A percentile compares a stretch with the other conserved stretches of the same genome.
These are phyloP conservation scores for Zelostemma sp. DNA, from an alignment of 1,140 invertebrate genomes.

Conservation along the genomic window DNA sequence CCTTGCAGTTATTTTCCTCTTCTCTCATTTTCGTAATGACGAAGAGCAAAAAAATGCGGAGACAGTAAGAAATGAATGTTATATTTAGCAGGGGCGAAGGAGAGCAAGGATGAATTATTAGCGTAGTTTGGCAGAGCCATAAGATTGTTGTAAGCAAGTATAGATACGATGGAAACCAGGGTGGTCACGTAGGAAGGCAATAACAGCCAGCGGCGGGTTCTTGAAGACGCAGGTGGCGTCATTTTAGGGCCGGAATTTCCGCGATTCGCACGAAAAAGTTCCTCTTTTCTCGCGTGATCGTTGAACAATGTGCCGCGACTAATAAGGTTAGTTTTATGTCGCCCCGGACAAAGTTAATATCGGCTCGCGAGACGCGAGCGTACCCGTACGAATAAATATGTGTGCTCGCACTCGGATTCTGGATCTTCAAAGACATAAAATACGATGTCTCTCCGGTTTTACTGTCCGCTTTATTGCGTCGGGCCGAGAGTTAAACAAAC, in stretches of 20 bases:
- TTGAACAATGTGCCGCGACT: conserved; percentile 48
- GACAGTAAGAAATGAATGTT: too few species aligned
- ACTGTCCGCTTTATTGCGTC: conserved; percentile 42
- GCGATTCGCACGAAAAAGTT: too few species aligned
- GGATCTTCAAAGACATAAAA: conserved; percentile 41
- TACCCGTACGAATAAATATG: conserved; percentile 29
- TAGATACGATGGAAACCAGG: conserved; percentile 16
- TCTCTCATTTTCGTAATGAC: too few species aligned
- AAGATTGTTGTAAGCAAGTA: conserved; percentile 22
- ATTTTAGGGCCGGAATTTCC: too few species aligned
- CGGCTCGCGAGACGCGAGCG: conserved; percentile 34
- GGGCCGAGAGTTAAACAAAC: conserved; percentile 20
- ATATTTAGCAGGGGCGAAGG: too few species aligned
- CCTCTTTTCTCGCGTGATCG: conserved; percentile 40
- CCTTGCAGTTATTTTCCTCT: too few species aligned
- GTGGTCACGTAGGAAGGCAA: conserved; percentile 37
- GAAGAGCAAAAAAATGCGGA: too few species aligned
- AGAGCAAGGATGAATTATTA: too few species aligned
- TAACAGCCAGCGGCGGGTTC: conserved; percentile 32
- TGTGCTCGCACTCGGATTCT: conserved; percentile 33
- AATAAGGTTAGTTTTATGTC: conserved; percentile 51
- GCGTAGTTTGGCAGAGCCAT: conserved; percentile 2
- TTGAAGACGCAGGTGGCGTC: conserved; percentile 41
- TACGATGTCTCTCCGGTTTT: conserved; percentile 39
- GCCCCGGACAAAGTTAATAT: conserved; percentile 49